Evolutionary conservation across 2,888 invertebrate genomes (phyloP).

Genomic region (Mesopsocus fuscifrons): DNA sequence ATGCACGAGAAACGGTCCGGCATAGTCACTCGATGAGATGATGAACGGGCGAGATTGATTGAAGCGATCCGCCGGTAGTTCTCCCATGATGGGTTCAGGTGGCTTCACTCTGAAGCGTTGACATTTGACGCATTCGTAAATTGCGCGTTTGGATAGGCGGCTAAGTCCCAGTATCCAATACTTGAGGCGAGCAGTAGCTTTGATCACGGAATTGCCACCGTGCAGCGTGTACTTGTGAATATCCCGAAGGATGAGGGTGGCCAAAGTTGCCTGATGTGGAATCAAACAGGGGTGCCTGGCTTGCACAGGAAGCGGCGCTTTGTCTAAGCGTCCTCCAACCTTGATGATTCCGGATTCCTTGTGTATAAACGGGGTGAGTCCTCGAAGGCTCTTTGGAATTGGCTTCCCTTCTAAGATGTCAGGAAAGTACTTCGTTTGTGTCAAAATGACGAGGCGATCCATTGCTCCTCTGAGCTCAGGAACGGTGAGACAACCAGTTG

Average conservation of each 20-base stretch:
- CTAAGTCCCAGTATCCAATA: constrained; percentile 20
- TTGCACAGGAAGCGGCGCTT: background rate
- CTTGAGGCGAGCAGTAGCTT: too few relatives aligned
- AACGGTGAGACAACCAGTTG: background rate
- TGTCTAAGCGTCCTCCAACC: constrained; percentile 12
- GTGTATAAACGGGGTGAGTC: constrained; percentile 7
- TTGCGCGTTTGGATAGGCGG: constrained; percentile 15
- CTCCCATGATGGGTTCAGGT: constrained; percentile 19
- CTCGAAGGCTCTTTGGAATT: too few relatives aligned
- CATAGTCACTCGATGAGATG: constrained; percentile 21
- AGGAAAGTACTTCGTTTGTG: background rate
- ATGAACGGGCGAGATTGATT: constrained; percentile 18
- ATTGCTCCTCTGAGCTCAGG: background rate
- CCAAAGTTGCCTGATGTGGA: too few relatives aligned
- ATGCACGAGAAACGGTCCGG: constrained; percentile 19
- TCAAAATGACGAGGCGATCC: background rate
- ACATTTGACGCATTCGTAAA: constrained; percentile 20
- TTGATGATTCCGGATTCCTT: constrained; percentile 9
- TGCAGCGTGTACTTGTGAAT: too few relatives aligned
- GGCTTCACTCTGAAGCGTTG: constrained; percentile 15
- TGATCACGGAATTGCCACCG: too few relatives aligned
- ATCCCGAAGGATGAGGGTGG: constrained; percentile 9
- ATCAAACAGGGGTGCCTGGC: constrained; percentile 10
- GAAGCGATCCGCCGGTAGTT: constrained; percentile 20
- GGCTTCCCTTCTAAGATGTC: too few relatives aligned